Percentiles rank a stretch among this genome's conserved stretches.
These are phyloP conservation scores for Melikaiella ostensackeni DNA, from an alignment of 2,888 invertebrate genomes.

Conservation along the genomic window DNA sequence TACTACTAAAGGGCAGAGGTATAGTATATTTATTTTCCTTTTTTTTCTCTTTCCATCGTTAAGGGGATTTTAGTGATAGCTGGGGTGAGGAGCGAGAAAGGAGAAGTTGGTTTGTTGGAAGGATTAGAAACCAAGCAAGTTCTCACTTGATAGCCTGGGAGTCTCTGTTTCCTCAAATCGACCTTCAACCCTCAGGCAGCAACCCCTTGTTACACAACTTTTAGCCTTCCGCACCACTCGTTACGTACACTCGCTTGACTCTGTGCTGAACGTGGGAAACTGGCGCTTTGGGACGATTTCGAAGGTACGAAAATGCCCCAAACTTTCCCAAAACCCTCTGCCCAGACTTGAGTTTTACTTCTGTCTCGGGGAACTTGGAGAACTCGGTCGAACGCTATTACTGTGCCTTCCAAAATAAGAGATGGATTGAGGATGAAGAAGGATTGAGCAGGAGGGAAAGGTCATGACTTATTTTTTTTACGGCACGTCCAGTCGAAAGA, in stretches of 20 bases:
- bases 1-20: too few relatives aligned
- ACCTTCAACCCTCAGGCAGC: constrained; percentile 22
- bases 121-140: constrained; percentile 37
- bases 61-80: neutral
- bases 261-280: constrained; percentile 47
- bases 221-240: constrained; percentile 45
- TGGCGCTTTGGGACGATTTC: constrained; percentile 40
- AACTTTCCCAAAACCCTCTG: neutral
- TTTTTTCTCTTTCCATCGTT: constrained; percentile 15
- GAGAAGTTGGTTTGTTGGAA: constrained; percentile 9
- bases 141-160: constrained; percentile 10
- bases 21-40: constrained; percentile 7
- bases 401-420: constrained; percentile 4
- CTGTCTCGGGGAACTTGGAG: constrained; percentile 3
- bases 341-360: neutral
- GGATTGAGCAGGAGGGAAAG: neutral
- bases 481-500: neutral
- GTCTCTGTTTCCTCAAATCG: constrained; percentile 23
- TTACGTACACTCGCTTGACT: constrained; percentile 49
- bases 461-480: neutral
- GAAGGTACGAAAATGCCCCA: constrained; percentile 23
- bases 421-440: neutral
- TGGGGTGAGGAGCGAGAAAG: neutral
- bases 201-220: constrained; percentile 48
- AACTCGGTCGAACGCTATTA: constrained; percentile 20